Evolutionary conservation across 2,113 vertebrate genomes (phyloP).

Genomic region (Pavo muticus): DNA sequence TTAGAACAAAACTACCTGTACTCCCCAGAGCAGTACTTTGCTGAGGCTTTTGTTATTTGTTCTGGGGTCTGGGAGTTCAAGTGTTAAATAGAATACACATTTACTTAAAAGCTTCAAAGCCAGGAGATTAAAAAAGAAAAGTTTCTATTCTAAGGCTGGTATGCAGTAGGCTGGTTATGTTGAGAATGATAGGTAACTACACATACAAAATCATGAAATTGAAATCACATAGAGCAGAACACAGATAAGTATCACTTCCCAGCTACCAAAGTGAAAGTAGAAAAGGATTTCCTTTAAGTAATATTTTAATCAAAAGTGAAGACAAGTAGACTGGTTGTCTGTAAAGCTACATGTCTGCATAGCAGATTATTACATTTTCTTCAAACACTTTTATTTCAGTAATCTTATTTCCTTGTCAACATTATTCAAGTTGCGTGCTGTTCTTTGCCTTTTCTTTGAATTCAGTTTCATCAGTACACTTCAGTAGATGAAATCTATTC

Average conservation of each 20-base stretch:
- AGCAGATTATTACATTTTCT: background rate
- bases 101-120: background rate
- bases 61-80: background rate
- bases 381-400: background rate
- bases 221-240: background rate
- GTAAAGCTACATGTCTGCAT: background rate
- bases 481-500: background rate
- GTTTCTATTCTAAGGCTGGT: background rate
- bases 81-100: background rate
- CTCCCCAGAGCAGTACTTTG: background rate
- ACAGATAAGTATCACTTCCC: background rate
- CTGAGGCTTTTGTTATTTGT: background rate
- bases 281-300: constrained; percentile 8
- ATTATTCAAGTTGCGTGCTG: background rate
- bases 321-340: background rate
- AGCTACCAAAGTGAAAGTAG: background rate
- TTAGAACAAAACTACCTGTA: background rate
- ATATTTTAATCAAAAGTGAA: background rate
- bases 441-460: constrained; percentile 1
- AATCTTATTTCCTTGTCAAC: background rate
- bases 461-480: background rate
- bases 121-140: background rate
- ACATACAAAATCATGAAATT: background rate
- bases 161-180: background rate
- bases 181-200: background rate